These are phyloP conservation scores for Amphiprion percula DNA, from an alignment of 2,113 vertebrate species.

Conservation along the genomic window DNA sequence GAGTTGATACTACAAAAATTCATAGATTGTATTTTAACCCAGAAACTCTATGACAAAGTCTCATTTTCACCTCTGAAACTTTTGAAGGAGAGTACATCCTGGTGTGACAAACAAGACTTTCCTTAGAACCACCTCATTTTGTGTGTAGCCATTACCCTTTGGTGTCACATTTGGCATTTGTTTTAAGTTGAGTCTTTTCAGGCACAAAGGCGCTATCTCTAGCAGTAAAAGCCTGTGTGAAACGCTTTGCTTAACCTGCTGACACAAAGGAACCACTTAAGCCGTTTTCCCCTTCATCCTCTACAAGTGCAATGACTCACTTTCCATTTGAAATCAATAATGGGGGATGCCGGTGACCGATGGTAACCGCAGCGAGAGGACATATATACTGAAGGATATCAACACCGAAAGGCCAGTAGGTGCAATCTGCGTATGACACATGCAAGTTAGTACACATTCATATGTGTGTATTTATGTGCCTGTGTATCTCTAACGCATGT, in stretches of 20 bases:
- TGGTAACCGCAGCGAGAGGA: conserved; percentile 57
- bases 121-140: conserved; percentile 59
- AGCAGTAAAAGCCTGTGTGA: conserved; percentile 75
- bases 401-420: conserved; percentile 40
- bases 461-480: background rate
- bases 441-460: background rate
- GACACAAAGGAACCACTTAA: conserved; percentile 82
- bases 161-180: conserved; percentile 78
- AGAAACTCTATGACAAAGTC: conserved; percentile 32
- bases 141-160: conserved; percentile 76
- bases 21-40: background rate
- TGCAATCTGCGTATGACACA: conserved; percentile 15
- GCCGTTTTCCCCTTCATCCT: conserved; percentile 73
- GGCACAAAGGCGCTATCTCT: conserved; percentile 73
- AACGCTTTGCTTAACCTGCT: conserved; percentile 80
- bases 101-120: conserved; percentile 60
- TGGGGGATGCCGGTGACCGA: conserved; percentile 54
- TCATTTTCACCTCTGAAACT: conserved; percentile 63
- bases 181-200: conserved; percentile 76
- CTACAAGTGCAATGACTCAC: conserved; percentile 69
- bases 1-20: background rate
- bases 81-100: conserved; percentile 62
- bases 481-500: conserved; percentile 11
- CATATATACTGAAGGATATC: conserved; percentile 49
- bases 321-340: conserved; percentile 82